A percentile compares a stretch with the other conserved stretches of the same genome.
These are phyloP conservation scores for Pachyrhynchus sulphureomaculatus DNA, from an alignment of 1,140 invertebrate genomes.

Conservation along the genomic window DNA sequence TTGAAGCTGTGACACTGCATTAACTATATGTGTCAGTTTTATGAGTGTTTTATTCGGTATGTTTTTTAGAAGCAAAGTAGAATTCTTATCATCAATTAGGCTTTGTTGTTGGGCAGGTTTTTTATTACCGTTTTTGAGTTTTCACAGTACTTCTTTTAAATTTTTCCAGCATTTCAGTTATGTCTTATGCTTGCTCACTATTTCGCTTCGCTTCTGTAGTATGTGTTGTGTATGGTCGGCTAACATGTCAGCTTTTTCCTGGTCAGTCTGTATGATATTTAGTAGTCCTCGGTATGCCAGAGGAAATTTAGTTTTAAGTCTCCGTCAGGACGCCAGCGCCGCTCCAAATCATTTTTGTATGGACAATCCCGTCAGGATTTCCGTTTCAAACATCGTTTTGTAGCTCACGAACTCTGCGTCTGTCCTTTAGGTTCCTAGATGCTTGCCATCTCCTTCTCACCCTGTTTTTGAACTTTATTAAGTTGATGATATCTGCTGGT, in stretches of 20 bases:
- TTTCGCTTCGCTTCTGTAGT: not conserved
- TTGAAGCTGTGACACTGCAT: no score
- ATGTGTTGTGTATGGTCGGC: not conserved
- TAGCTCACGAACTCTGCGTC: no score
- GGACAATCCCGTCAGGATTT: not conserved
- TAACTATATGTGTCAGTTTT: no score
- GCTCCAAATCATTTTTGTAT: not conserved
- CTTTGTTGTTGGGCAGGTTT: no score
- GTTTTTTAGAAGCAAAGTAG: no score
- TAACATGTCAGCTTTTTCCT: not conserved
- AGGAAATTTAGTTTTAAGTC: not conserved
- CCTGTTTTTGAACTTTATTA: not conserved
- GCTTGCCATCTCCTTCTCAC: not conserved
- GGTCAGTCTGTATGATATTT: not conserved
- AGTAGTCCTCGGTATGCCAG: not conserved
- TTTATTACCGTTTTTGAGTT: not conserved
- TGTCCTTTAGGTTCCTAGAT: no score
- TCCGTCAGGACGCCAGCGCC: not conserved
- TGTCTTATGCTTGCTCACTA: not conserved
- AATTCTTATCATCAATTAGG: no score
- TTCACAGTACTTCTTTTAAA: not conserved
- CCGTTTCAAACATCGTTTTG: not conserved
- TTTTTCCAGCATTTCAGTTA: not conserved
- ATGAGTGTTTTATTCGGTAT: no score
- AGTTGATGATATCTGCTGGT: not conserved